phyloP scores from a whole-genome alignment of 2,113 vertebrate species.

The Oxyura jamaicensis region DNA sequence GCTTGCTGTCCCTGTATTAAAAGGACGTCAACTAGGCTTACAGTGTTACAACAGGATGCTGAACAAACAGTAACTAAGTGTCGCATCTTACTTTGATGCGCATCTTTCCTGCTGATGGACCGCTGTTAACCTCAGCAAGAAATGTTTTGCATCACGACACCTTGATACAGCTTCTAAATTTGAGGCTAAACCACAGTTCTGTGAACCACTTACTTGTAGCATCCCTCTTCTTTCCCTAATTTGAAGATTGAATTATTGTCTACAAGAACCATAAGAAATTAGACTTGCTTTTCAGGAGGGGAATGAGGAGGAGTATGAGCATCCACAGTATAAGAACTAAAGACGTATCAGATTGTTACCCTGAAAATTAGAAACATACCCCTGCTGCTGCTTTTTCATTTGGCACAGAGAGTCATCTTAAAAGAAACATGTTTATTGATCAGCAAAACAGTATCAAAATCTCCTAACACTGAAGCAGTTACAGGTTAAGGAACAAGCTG shows the following conservation, averaged over 20 bases:
- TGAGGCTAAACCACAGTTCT: background rate
- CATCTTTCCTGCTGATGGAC: background rate
- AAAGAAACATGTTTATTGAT: background rate
- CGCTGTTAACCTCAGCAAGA: background rate
- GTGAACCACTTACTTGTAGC: background rate
- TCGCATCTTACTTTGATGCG: background rate
- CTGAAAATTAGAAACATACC: background rate
- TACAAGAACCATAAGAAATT: background rate
- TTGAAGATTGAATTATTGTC: background rate
- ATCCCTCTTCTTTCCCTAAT: background rate
- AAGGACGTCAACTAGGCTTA: background rate
- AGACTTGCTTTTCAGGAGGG: background rate
- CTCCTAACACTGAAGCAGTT: background rate
- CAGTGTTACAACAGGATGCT: background rate
- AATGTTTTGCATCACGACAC: background rate
- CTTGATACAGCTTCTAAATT: background rate
- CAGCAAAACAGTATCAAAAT: background rate
- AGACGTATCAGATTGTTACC: background rate
- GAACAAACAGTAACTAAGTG: background rate
- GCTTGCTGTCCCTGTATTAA: background rate
- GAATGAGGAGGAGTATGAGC: background rate
- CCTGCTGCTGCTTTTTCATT: background rate
- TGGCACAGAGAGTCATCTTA: background rate
- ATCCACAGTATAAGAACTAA: background rate
- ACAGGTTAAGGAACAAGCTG: background rate